phyloP scores from a whole-genome alignment of 1,140 invertebrate species.

The Leptopilina clavipes region DNA sequence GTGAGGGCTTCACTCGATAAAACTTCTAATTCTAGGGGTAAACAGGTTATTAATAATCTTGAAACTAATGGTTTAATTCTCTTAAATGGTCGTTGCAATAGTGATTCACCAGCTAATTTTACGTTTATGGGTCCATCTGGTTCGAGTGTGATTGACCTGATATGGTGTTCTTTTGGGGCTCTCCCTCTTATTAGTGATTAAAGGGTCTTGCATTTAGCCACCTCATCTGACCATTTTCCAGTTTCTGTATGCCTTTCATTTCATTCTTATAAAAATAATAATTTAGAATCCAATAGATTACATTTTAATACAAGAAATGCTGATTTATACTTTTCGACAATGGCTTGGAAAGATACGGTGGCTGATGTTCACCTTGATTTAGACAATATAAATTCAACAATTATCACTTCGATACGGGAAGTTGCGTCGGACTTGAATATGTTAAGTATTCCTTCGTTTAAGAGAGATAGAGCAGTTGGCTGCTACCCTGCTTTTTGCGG shows the following conservation, averaged over 20 bases:
- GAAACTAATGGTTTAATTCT: not conserved
- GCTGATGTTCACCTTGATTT: not conserved
- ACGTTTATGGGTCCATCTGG: conserved; percentile 5
- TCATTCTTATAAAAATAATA: not conserved
- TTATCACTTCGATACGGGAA: not conserved
- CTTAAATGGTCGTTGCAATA: conserved; percentile 21
- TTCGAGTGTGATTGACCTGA: conserved; percentile 11
- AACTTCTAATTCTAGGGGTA: not conserved
- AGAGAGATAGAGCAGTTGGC: no score
- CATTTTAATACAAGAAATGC: not conserved
- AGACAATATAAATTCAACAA: not conserved
- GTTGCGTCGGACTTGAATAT: not conserved
- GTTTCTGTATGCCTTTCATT: not conserved
- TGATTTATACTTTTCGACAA: not conserved
- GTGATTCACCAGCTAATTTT: conserved; percentile 21
- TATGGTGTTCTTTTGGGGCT: not conserved
- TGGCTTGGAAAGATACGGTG: not conserved
- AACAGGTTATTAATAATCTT: conserved; percentile 12
- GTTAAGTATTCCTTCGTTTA: not conserved
- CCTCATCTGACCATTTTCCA: conserved; percentile 35
- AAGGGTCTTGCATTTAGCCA: not conserved
- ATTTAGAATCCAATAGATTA: not conserved
- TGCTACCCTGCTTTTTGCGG: no score
- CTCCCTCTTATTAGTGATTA: conserved; percentile 20
- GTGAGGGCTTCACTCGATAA: not conserved